phyloP scores from a whole-genome alignment of 2,113 vertebrate genomes.

The Campylomormyrus numenius region DNA sequence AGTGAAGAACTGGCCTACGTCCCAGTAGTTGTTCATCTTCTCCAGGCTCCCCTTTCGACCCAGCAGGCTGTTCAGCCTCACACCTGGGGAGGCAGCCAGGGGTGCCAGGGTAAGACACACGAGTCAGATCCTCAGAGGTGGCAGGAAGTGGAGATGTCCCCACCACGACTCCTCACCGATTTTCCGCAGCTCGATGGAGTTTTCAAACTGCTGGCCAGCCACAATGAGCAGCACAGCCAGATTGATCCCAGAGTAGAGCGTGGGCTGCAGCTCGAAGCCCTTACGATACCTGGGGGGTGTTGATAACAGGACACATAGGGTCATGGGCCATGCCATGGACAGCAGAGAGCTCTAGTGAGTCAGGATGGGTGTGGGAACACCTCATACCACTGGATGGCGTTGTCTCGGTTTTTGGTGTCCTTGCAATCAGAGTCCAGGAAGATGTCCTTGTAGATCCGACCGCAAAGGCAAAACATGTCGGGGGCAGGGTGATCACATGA shows the following conservation, averaged over 20 bases:
- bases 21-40: slow-evolving; percentile 96
- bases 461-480: slow-evolving; percentile 93
- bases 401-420: slow-evolving; percentile 75
- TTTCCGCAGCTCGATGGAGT: slow-evolving; percentile 85
- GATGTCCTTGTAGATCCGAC: slow-evolving; percentile 92
- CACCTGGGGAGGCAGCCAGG: slow-evolving; percentile 56
- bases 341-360: not conserved
- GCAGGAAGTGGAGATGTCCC: not conserved
- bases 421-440: slow-evolving; percentile 87
- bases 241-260: slow-evolving; percentile 88
- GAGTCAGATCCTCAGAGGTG: not conserved
- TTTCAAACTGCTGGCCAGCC: slow-evolving; percentile 88
- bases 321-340: not conserved
- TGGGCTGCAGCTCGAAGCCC: slow-evolving; percentile 91
- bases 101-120: not conserved
- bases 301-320: not conserved
- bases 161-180: slow-evolving; percentile 67
- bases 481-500: slow-evolving; percentile 78
- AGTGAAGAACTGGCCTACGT: slow-evolving; percentile 86
- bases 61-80: slow-evolving; percentile 81
- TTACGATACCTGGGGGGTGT: slow-evolving; percentile 78
- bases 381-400: slow-evolving; percentile 83
- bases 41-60: slow-evolving; percentile 89
- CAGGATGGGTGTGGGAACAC: not conserved
- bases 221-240: slow-evolving; percentile 84